These are phyloP conservation scores for Oryzias sinensis DNA, from an alignment of 2,797 vertebrate genomes.

Conservation along the genomic window DNA sequence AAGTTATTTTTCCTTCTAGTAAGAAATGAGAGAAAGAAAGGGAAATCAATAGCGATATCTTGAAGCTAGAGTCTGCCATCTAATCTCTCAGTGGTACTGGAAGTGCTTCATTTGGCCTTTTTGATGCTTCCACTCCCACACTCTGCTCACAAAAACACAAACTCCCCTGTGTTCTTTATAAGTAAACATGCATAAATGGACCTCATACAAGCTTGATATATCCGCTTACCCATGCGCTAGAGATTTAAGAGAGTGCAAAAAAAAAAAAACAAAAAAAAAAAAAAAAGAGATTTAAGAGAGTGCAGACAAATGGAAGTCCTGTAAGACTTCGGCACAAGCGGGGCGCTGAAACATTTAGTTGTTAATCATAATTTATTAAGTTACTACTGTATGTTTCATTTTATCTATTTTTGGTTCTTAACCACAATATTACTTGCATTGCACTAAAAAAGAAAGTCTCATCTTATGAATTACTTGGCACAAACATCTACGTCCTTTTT, in stretches of 20 bases:
- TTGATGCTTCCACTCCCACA: constrained; percentile 71
- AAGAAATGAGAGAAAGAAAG: constrained; percentile 75
- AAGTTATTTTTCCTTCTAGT: constrained; percentile 79
- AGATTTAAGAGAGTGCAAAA: constrained; percentile 39
- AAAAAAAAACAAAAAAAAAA: no score
- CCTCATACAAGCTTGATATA: constrained; percentile 53
- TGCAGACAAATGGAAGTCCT: constrained; percentile 32
- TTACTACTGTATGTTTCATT: constrained; percentile 26
- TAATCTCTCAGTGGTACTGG: constrained; percentile 78
- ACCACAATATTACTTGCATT: constrained; percentile 28
- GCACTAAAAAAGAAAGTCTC: constrained; percentile 26
- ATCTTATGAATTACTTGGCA: constrained; percentile 14
- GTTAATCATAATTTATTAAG: constrained; percentile 57
- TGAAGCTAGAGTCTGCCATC: constrained; percentile 73
- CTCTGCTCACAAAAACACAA: constrained; percentile 65
- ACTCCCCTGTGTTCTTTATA: constrained; percentile 62
- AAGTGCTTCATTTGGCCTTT: constrained; percentile 82
- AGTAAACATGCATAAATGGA: constrained; percentile 70
- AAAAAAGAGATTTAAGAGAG: constrained; percentile 40
- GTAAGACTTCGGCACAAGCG: constrained; percentile 28
- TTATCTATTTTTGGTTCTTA: constrained; percentile 24
- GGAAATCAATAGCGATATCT: constrained; percentile 82
- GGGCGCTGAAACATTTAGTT: constrained; percentile 39
- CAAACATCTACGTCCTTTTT: constrained; percentile 24
- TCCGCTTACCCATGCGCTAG: constrained; percentile 38